Evolutionary conservation across 2,113 vertebrate genomes (phyloP), one percentile per base, ranked within the genome.

Genomic region (Pomatostomus ruficeps): DNA sequence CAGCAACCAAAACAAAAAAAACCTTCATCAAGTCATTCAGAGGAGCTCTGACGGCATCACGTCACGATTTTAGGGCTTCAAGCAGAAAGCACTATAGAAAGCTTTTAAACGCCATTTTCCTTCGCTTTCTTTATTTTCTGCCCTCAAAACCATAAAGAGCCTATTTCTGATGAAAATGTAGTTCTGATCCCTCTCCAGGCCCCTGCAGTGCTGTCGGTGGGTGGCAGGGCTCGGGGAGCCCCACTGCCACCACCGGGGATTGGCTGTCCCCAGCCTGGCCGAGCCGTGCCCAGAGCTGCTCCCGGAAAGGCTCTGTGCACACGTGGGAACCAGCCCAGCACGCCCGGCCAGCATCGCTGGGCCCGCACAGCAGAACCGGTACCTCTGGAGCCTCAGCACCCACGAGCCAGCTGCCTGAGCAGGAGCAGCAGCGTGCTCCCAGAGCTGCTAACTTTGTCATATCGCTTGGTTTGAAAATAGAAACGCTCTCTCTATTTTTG

Each of bases 1-100:
- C 95, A 92, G 96, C 97, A 97, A 96, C 97, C 97, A 97, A 97
- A 97, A 97, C 97, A 98, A 97, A 97, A 96, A 93, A 94, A 92
- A 86, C 92, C 93, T 95, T 96, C 97, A 96, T 97, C 97, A 94
- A 97, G 97, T 97, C 96, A 96, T 97, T 97, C 96, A 97, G 97
- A 95, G 96, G 93, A 97, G 95, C 97, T 97, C 96, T 98, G 98
- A 97, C 78, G 95, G 90, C 95, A 76, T 85, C 63, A 95, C 93
- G 84, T 89, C 95, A 91, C 79, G 77, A 96, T 94, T 97, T 96
- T 71, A 97, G 96, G 94, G 92, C 95, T 97, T 93, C 67, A 49
- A 97, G 96, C 81, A 95, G 93, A 85, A 94, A 91, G 62, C 6
- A 8, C 70, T 68, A 43, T 19, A 82, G 86, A 86, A 93, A 81